Evolutionary conservation across 1,140 invertebrate species (phyloP).

Genomic region (Geopemphigus sp.): DNA sequence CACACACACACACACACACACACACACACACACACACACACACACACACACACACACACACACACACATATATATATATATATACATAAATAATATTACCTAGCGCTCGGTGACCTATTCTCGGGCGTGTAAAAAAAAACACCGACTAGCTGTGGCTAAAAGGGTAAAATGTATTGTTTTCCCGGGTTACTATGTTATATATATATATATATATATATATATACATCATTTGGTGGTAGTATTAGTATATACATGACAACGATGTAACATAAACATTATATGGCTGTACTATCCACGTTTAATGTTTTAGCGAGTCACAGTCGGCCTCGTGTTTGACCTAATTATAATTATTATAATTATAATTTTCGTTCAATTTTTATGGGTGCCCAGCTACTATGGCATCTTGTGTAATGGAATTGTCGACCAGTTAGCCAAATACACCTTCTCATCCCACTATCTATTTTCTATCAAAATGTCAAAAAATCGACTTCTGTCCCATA

Average conservation of each 20-base stretch:
- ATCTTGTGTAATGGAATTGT: too few relatives aligned
- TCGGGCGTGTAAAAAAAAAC: conserved; percentile 8
- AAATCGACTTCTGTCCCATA: too few relatives aligned
- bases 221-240: neutral
- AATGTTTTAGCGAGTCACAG: neutral
- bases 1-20: too few relatives aligned
- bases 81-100: neutral
- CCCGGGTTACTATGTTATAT: neutral
- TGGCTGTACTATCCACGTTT: neutral
- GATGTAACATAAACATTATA: neutral
- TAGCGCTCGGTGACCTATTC: conserved; percentile 33
- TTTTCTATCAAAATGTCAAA: too few relatives aligned
- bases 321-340: conserved; percentile 34
- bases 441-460: too few relatives aligned
- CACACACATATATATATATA: too few relatives aligned
- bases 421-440: too few relatives aligned
- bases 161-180: conserved; percentile 36
- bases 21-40: too few relatives aligned
- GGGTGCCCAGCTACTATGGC: too few relatives aligned
- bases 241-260: neutral
- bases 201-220: too few relatives aligned
- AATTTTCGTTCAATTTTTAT: too few relatives aligned
- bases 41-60: too few relatives aligned
- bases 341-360: conserved; percentile 12
- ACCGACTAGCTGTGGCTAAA: neutral